Evolutionary conservation across 2,113 vertebrate genomes (phyloP), one percentile per base, ranked within the genome.

Genomic region (Beaufortia kweichowensis): DNA sequence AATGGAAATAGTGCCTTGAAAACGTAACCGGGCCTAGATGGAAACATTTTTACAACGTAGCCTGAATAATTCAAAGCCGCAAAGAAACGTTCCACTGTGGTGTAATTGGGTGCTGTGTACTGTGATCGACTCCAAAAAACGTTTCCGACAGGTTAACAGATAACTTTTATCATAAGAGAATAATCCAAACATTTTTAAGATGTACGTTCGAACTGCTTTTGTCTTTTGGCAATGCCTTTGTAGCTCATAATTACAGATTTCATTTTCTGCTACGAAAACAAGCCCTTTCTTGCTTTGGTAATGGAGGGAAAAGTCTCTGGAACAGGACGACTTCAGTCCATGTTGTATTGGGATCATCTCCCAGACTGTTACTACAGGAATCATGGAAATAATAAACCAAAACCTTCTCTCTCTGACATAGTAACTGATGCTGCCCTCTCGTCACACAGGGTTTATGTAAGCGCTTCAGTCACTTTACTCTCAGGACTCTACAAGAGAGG

Each of bases 401-500:
- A 64, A 19, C 46, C 29, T 31, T 64, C 78, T 63, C 43, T 77
- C 33, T 76, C 66, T 66, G 46, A 11, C 53, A 66, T 62, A 70
- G 64, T 28, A 81, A 21, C 81, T 83, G 79, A 88, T 85, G 63
- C 82, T 43, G 60, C 56, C 67, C 28, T 71, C 67, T 61, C 33
- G 74, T 76, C 70, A 35, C 19, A 43, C 73, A 19, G 76, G 77
- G 48, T 77, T 89, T 89, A 84, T 57, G 79, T 68, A 87, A 90
- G 83, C 80, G 76, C 68, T 80, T 79, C 82, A 81, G 82, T 83
- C 84, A 73, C 74, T 77, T 82, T 70, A 77, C 84, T 85, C 85
- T 86, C 83, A 78, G 50, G 48, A 19, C 35, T 77, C 59, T 55
- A 12, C 35, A 59, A 26, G 11, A 65, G 29, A 56, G 76, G 59